Evolutionary conservation across 2,888 invertebrate genomes (phyloP), one percentile per base, ranked within the genome.

Genomic region (Ametastegia equiseti): DNA sequence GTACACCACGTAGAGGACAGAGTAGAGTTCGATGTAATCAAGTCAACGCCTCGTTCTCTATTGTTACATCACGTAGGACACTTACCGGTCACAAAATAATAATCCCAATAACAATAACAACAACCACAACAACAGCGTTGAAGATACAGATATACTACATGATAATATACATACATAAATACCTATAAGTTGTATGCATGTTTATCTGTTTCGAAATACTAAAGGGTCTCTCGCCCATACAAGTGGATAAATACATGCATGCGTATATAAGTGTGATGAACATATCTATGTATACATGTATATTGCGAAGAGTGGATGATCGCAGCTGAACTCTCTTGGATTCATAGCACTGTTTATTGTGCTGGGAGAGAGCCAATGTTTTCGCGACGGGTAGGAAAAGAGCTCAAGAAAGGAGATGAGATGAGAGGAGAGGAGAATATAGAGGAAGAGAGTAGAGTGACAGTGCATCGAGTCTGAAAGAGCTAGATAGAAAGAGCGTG

Each of bases 331-430:
- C 42, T 60, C 67, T 79, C 79, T 67, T 71, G 50, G 57, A 81
- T 81, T 65, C 54, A 82, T 79, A 63, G 36, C 54, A 69, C 23
- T 82, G 84, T 82, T 86, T 84, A 84, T 84, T 84, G 83, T 83
- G 78, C 82, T 84, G 84, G 84, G 47, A 19, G 50, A 81, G 69
- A 79, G 85, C 82, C 85, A 85, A 83, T 83, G 83, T 84, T 84
- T 84, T 84, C 36, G 82, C 80, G 77, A 81, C 63, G 69, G 69
- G 60, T 39, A 60, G 82, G 50, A 63, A 65, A 60, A 69, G 71
- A 75, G 57, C 69, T 42, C 33, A 39, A 81, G 57, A 19, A 30
- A 30, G 45, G 33, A 73, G 50, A 50, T n/a, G 15, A 36, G n/a
- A 47, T 19, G 54, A 19, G 39, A 60, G 27, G 30, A 39, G 13